Evolutionary conservation across 2,888 invertebrate genomes (phyloP).

Genomic region (Herminia tarsipennalis): DNA sequence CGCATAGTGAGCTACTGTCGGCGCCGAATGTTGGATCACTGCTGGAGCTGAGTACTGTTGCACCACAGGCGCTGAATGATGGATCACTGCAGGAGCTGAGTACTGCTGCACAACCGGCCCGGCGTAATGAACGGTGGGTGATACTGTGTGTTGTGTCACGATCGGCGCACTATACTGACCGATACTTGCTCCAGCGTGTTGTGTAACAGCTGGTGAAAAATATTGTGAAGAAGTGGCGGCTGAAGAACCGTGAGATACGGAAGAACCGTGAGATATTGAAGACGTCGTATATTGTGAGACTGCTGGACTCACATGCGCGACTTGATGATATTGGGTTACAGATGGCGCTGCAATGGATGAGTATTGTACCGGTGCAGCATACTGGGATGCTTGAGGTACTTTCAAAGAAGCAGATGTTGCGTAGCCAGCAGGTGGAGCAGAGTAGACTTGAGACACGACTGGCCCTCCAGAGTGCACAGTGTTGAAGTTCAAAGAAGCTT

Average conservation of each 20-base stretch:
- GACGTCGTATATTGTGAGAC: conserved; percentile 45
- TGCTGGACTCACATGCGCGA: conserved; percentile 34
- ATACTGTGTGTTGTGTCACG: conserved; percentile 25
- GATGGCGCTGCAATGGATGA: conserved; percentile 41
- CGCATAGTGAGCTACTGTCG: conserved; percentile 42
- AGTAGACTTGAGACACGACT: conserved; percentile 77
- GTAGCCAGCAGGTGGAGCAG: conserved; percentile 70
- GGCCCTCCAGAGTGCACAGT: conserved; percentile 69
- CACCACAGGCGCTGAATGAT: conserved; percentile 48
- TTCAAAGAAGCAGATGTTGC: conserved; percentile 68
- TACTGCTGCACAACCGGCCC: conserved; percentile 44
- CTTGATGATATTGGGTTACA: conserved; percentile 56
- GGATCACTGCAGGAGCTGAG: conserved; percentile 52
- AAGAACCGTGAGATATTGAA: conserved; percentile 35
- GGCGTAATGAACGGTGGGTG: conserved; percentile 46
- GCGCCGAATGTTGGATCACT: conserved; percentile 2
- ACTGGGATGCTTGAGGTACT: conserved; percentile 52
- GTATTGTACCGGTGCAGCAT: conserved; percentile 43
- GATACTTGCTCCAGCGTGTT: conserved; percentile 29
- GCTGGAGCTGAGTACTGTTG: conserved; percentile 45
- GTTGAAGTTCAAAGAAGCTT: conserved; percentile 74
- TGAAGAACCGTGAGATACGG: conserved; percentile 30
- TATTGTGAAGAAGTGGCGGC: conserved; percentile 49
- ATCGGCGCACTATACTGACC: conserved; percentile 36
- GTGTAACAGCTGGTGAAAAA: conserved; percentile 41